Percentiles rank a stretch among this genome's conserved stretches.
phyloP scores from a whole-genome alignment of 2,797 vertebrate species.

The Heterohyrax brucei region DNA sequence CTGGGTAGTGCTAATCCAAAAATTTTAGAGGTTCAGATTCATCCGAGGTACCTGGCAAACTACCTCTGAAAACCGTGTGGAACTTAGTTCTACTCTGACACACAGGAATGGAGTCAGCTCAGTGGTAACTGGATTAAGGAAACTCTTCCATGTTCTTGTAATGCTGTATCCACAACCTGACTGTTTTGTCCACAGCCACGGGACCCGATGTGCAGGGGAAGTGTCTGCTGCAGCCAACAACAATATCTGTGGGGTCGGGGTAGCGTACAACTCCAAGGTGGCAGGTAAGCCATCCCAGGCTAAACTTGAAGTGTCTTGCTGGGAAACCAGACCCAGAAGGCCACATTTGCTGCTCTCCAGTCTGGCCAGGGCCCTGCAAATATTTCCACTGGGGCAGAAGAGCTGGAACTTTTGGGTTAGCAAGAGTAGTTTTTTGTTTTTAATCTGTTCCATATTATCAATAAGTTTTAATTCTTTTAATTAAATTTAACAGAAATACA shows the following conservation, averaged over 20 bases:
- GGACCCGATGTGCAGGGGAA: conserved; percentile 98
- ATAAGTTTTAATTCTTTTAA: not conserved
- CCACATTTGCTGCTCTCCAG: accelerated
- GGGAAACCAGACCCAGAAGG: not conserved
- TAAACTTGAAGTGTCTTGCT: not conserved
- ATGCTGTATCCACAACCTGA: not conserved
- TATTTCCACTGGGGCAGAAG: not conserved
- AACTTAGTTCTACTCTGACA: not conserved
- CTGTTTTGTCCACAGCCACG: conserved; percentile 93
- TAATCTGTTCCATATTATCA: not conserved
- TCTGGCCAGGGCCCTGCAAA: not conserved
- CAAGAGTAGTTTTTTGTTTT: not conserved
- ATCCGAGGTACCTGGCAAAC: not conserved
- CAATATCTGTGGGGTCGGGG: conserved; percentile 98
- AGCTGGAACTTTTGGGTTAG: not conserved
- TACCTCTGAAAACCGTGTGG: not conserved
- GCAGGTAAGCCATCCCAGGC: conserved; percentile 93
- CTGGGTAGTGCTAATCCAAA: not conserved
- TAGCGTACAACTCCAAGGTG: conserved; percentile 98
- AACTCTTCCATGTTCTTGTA: not conserved
- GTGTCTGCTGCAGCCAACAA: conserved; percentile 99
- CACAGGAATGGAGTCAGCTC: not conserved
- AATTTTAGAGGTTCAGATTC: not conserved
- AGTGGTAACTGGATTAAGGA: not conserved
- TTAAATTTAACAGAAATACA: not conserved